These are phyloP conservation scores for Oopsacas minuta DNA, from an alignment of 37 sponge, comb jelly and placozoan species.

Conservation along the genomic window DNA sequence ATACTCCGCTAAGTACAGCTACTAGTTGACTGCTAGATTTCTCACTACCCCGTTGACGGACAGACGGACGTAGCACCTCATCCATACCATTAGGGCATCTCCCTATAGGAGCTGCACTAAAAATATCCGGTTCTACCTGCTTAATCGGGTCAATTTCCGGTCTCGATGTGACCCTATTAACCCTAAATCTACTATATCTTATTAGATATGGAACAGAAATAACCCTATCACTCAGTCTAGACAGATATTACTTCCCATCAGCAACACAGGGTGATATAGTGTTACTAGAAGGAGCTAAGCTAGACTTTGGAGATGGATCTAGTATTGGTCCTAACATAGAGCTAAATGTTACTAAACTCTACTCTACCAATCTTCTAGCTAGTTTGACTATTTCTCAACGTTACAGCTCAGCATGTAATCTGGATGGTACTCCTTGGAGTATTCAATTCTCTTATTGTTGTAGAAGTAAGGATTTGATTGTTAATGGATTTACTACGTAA, in stretches of 20 bases:
- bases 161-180: no score
- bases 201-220: background rate
- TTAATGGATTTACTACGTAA: slow-evolving; percentile 51
- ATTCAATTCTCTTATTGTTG: slow-evolving; percentile 67
- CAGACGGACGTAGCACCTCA: no score
- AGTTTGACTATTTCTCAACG: slow-evolving; percentile 23
- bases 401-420: slow-evolving; percentile 31
- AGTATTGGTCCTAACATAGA: background rate
- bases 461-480: slow-evolving; percentile 28
- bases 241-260: background rate
- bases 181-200: background rate
- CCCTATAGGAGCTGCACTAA: no score
- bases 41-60: no score
- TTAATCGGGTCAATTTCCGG: no score
- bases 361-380: slow-evolving; percentile 36
- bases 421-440: slow-evolving; percentile 43
- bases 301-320: slow-evolving; percentile 24
- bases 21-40: no score
- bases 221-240: slow-evolving; percentile 7
- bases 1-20: no score
- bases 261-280: background rate
- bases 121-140: no score
- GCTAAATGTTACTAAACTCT: background rate
- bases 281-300: background rate
- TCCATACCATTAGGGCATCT: no score